Evolutionary conservation across 2,113 vertebrate genomes (phyloP).

Genomic region (Eudorcas thomsonii): DNA sequence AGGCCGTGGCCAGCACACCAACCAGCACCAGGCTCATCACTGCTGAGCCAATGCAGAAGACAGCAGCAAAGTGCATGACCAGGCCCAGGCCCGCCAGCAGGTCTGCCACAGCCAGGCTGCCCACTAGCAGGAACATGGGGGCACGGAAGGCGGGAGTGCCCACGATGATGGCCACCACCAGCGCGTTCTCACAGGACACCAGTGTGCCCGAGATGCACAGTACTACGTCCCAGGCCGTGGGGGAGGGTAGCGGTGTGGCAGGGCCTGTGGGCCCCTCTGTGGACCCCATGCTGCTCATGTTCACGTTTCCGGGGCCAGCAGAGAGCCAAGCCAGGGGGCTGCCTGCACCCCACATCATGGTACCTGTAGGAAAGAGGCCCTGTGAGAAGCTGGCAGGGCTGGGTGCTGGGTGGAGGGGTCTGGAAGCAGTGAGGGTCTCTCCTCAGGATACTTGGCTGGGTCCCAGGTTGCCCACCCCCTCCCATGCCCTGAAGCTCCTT

Average conservation of each 20-base stretch:
- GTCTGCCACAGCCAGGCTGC: constrained; percentile 91
- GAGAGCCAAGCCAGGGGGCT: constrained; percentile 70
- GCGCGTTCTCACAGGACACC: constrained; percentile 91
- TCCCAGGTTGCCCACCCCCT: background rate
- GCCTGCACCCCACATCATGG: constrained; percentile 60
- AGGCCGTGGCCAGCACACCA: constrained; percentile 90
- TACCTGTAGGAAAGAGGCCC: constrained; percentile 65
- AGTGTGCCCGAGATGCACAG: constrained; percentile 92
- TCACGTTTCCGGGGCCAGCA: constrained; percentile 43
- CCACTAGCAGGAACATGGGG: constrained; percentile 92
- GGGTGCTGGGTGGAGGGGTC: background rate
- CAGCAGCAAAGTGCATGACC: constrained; percentile 90
- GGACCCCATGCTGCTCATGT: constrained; percentile 36
- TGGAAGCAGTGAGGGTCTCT: background rate
- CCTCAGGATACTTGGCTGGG: background rate
- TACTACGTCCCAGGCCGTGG: constrained; percentile 87
- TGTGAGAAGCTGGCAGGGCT: constrained; percentile 38
- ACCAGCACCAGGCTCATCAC: constrained; percentile 87
- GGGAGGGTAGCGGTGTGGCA: constrained; percentile 68
- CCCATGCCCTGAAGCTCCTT: background rate
- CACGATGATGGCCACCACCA: constrained; percentile 91
- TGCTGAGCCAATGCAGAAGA: constrained; percentile 84
- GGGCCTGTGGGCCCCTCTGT: constrained; percentile 76
- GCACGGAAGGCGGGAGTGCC: constrained; percentile 88
- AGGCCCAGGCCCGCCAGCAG: constrained; percentile 91